Conservation (phyloP, 2,113 vertebrate species). For the Atractosteus spatula region DNA sequence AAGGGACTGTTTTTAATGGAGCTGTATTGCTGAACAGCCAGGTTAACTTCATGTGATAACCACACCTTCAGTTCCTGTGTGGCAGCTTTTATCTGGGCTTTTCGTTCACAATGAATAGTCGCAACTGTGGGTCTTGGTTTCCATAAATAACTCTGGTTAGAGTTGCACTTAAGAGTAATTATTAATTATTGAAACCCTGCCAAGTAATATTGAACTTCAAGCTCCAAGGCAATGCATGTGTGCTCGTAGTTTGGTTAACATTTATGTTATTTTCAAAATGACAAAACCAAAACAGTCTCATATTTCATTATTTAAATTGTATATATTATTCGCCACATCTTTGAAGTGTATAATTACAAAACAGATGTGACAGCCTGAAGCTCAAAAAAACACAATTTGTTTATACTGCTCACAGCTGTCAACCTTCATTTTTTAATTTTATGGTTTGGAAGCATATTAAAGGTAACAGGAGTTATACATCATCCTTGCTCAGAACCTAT, state of each 20-base stretch:
- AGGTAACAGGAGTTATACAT: conserved; percentile 65
- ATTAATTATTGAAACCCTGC: conserved; percentile 4
- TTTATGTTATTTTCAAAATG: neutral
- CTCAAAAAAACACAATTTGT: conserved; percentile 50
- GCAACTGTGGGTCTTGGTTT: too few relatives aligned
- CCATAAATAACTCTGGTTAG: too few relatives aligned
- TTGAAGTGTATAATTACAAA: conserved; percentile 76
- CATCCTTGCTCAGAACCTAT: conserved; percentile 53
- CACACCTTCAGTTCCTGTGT: too few relatives aligned
- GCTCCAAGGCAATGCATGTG: neutral
- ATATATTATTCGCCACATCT: conserved; percentile 58
- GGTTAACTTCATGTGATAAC: too few relatives aligned
- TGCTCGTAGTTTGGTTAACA: conserved; percentile 5
- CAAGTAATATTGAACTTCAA: neutral
- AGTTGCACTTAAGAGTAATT: conserved; percentile 2
- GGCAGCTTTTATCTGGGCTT: too few relatives aligned
- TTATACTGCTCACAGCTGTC: conserved; percentile 53
- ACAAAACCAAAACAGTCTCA: conserved; percentile 29
- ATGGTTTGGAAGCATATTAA: conserved; percentile 68
- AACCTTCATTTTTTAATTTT: conserved; percentile 67
- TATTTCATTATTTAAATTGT: conserved; percentile 48
- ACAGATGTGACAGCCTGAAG: conserved; percentile 73
- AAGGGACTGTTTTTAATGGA: too few relatives aligned
- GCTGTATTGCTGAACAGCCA: too few relatives aligned
- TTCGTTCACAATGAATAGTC: too few relatives aligned